phyloP scores from a whole-genome alignment of 2,888 invertebrate species.

The Agrotis puta region DNA sequence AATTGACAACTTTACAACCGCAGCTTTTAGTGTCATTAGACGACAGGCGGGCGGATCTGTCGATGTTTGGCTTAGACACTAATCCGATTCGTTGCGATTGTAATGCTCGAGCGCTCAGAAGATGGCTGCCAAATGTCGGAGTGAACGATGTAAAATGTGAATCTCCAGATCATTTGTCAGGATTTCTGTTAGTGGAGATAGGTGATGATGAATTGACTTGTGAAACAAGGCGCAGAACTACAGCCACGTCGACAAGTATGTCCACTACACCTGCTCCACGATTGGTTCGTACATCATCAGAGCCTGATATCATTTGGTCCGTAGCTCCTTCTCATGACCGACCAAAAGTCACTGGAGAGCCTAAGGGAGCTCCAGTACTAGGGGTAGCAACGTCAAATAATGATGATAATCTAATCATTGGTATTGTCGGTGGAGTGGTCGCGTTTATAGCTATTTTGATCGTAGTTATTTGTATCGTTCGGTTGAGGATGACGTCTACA shows the following conservation, averaged over 20 bases:
- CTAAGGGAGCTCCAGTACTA: conserved; percentile 91
- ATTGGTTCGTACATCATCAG: conserved; percentile 92
- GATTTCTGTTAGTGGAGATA: conserved; percentile 93
- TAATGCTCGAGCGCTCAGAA: conserved; percentile 94
- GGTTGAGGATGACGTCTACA: conserved; percentile 93
- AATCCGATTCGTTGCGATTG: conserved; percentile 97
- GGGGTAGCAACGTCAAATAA: conserved; percentile 93
- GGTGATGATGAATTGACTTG: conserved; percentile 96
- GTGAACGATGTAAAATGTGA: conserved; percentile 92
- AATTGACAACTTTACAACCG: conserved; percentile 94
- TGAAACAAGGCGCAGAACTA: conserved; percentile 91
- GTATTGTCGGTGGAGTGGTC: conserved; percentile 98
- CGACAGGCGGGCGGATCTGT: conserved; percentile 94
- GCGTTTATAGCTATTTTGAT: conserved; percentile 97
- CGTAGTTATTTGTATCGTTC: conserved; percentile 96
- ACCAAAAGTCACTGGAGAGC: conserved; percentile 90
- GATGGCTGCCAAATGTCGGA: conserved; percentile 94
- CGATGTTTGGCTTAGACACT: conserved; percentile 93
- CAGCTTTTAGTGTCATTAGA: conserved; percentile 95
- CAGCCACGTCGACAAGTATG: conserved; percentile 82
- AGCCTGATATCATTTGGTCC: conserved; percentile 97
- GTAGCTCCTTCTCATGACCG: conserved; percentile 93
- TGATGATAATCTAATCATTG: conserved; percentile 98
- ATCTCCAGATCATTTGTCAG: conserved; percentile 93
- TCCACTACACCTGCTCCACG: conserved; percentile 87